A percentile compares a stretch with the other conserved stretches of the same genome.
Conservation (phyloP, 2,113 vertebrate species). For the Junco hyemalis region DNA sequence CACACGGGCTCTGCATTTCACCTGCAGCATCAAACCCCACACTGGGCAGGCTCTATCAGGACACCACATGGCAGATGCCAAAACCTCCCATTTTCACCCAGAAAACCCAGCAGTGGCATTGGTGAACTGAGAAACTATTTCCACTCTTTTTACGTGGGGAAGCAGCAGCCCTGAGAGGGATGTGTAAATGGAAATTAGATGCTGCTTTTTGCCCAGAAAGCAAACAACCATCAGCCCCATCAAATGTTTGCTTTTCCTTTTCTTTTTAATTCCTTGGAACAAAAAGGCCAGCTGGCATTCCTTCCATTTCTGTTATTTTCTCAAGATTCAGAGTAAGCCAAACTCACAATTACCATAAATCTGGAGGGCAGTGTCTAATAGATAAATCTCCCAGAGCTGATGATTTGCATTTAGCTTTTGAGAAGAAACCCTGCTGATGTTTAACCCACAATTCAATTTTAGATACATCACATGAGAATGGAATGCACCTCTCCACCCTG, state of each 20-base stretch:
- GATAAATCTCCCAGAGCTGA: neutral
- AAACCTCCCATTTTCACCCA: neutral
- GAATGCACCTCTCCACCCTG: neutral
- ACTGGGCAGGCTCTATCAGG: neutral
- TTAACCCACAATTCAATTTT: neutral
- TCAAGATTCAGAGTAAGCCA: neutral
- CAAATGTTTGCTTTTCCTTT: neutral
- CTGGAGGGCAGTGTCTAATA: neutral
- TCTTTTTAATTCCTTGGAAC: neutral
- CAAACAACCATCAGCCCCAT: neutral
- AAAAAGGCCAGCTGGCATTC: conserved; percentile 10
- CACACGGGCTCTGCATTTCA: neutral
- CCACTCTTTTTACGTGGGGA: neutral
- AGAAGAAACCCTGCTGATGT: neutral
- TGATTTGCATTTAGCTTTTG: neutral
- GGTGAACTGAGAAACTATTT: neutral
- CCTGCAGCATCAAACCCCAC: neutral
- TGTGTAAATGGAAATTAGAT: neutral
- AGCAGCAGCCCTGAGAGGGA: neutral
- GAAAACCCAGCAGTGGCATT: neutral
- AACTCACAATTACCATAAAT: neutral
- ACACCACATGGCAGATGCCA: neutral
- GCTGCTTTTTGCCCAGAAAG: neutral
- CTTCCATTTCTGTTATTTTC: conserved; percentile 9
- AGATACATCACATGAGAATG: neutral